Evolutionary conservation across 2,797 vertebrate genomes (phyloP).

Genomic region (Myotis vivesi): DNA sequence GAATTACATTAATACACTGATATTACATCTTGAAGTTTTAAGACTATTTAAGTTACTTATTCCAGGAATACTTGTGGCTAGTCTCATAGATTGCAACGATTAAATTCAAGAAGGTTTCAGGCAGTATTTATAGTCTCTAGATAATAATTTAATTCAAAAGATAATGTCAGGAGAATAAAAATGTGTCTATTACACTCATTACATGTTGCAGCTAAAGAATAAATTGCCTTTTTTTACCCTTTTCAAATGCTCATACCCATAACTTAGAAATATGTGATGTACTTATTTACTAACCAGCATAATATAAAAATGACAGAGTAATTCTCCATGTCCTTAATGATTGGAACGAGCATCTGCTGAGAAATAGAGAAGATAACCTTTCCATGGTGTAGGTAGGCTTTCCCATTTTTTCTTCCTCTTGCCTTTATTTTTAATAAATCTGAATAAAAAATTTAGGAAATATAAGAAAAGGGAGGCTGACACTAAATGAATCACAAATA

Average conservation of each 20-base stretch:
- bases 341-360: neutral
- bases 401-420: neutral
- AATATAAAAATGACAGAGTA: neutral
- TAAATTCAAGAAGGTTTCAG: conserved; percentile 40
- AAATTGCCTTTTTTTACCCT: neutral
- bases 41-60: conserved; percentile 9
- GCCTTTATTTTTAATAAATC: conserved; percentile 40
- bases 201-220: neutral
- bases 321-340: conserved; percentile 24
- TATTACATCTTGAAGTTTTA: conserved; percentile 38
- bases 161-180: neutral
- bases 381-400: neutral
- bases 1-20: conserved; percentile 26
- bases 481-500: conserved; percentile 20
- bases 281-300: conserved; percentile 3
- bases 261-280: neutral
- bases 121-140: neutral
- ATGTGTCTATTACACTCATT: neutral
- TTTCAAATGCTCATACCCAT: neutral
- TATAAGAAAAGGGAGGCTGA: neutral
- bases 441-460: conserved; percentile 26
- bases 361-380: neutral
- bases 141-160: conserved; percentile 9
- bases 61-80: conserved; percentile 29
- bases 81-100: conserved; percentile 28